A percentile compares a stretch with the other conserved stretches of the same genome.
Conservation (phyloP, 2,797 vertebrate species). For the Mastacembelus armatus region DNA sequence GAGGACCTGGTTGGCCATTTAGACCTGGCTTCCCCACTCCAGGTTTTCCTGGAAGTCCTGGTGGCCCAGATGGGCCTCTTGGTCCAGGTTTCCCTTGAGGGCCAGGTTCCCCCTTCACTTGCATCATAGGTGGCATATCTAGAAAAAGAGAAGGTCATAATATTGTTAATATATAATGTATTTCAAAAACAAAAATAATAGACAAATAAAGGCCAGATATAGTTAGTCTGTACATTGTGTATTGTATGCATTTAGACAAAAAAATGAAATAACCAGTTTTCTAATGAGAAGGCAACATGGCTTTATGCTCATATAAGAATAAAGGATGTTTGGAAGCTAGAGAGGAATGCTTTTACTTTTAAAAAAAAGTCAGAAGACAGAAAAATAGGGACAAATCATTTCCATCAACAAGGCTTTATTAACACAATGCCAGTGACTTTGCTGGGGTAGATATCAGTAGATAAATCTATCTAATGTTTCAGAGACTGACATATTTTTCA, state of each 20-base stretch:
- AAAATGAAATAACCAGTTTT: background rate
- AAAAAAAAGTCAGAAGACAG: background rate
- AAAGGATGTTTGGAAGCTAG: background rate
- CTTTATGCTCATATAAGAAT: background rate
- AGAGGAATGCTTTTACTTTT: background rate
- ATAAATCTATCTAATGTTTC: no score
- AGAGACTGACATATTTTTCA: no score
- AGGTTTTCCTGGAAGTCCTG: slow-evolving; percentile 94
- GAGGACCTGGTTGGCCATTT: slow-evolving; percentile 92
- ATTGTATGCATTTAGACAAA: no score
- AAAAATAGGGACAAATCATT: no score
- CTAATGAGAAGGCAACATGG: no score
- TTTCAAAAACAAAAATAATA: background rate
- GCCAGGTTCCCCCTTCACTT: slow-evolving; percentile 96
- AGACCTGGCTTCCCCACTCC: slow-evolving; percentile 94
- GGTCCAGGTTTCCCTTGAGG: slow-evolving; percentile 94
- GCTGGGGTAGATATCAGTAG: no score
- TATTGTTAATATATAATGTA: background rate
- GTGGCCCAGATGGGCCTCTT: slow-evolving; percentile 90
- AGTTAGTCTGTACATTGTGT: no score
- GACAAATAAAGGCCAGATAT: background rate
- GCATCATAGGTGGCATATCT: slow-evolving; percentile 94
- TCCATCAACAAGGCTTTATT: no score
- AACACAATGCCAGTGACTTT: no score
- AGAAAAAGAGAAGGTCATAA: slow-evolving; percentile 31